Percentiles rank a stretch among this genome's conserved stretches.
Evolutionary conservation across 2,888 invertebrate genomes (phyloP).

Genomic region (Cephonodes hylas): DNA sequence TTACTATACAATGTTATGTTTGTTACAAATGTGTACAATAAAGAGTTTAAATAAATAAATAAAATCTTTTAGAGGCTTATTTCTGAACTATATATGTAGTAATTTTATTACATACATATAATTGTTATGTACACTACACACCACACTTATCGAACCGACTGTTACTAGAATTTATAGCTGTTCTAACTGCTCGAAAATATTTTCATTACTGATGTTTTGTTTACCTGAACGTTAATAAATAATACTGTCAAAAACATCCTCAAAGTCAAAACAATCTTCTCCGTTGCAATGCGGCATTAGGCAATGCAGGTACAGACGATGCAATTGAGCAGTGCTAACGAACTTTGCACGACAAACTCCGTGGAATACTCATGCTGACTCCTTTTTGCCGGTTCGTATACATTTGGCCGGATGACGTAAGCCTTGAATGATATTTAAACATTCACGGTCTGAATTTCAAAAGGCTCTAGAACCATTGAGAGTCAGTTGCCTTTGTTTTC

Average conservation of each 20-base stretch:
- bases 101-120: too few relatives aligned
- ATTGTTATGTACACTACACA: too few relatives aligned
- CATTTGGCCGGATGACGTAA: not conserved
- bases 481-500: not conserved
- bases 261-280: not conserved
- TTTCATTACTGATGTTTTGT: too few relatives aligned
- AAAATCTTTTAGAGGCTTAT: too few relatives aligned
- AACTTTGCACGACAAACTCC: not conserved
- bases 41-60: too few relatives aligned
- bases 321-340: not conserved
- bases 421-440: conserved; percentile 6
- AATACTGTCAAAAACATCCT: not conserved
- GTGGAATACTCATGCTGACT: not conserved
- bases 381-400: not conserved
- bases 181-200: too few relatives aligned
- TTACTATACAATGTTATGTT: too few relatives aligned
- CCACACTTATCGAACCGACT: too few relatives aligned
- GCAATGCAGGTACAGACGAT: not conserved
- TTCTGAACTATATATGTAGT: too few relatives aligned
- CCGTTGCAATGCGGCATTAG: not conserved
- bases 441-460: conserved; percentile 11
- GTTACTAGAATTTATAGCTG: too few relatives aligned
- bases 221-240: too few relatives aligned
- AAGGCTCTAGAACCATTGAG: not conserved
- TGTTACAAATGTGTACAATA: too few relatives aligned